Conservation (phyloP, 1,140 invertebrate species). For the Eumaeus atala region DNA sequence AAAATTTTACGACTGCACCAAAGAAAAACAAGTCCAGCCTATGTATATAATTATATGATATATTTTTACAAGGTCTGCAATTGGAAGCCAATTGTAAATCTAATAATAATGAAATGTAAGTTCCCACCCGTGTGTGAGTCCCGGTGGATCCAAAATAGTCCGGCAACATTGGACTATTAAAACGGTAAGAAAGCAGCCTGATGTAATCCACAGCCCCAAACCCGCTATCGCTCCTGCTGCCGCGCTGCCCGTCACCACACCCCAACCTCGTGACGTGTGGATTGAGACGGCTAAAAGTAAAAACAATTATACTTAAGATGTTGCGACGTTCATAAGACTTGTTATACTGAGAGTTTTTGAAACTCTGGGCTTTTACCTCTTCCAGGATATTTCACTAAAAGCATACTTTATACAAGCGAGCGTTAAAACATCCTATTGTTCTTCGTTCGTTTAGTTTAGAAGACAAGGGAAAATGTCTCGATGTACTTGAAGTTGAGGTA, state of each 20-base stretch:
- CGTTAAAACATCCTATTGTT: too few relatives aligned
- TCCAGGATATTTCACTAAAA: too few relatives aligned
- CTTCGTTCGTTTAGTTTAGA: too few relatives aligned
- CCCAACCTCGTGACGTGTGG: slow-evolving; percentile 53
- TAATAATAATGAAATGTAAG: slow-evolving; percentile 7
- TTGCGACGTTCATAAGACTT: slow-evolving; percentile 11
- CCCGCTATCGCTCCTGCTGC: slow-evolving; percentile 41
- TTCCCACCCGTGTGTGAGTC: slow-evolving; percentile 38
- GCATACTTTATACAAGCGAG: too few relatives aligned
- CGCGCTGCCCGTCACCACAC: slow-evolving; percentile 38
- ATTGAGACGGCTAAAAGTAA: slow-evolving; percentile 34
- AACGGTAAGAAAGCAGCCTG: slow-evolving; percentile 44
- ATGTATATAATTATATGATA: too few relatives aligned
- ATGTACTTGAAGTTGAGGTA: too few relatives aligned
- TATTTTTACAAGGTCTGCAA: too few relatives aligned
- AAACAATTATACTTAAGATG: slow-evolving; percentile 20
- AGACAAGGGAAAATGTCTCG: too few relatives aligned
- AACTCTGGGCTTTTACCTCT: not conserved
- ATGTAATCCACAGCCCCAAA: slow-evolving; percentile 43
- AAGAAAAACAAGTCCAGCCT: too few relatives aligned
- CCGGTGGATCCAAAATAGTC: slow-evolving; percentile 53
- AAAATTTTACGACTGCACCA: too few relatives aligned
- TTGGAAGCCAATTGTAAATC: too few relatives aligned
- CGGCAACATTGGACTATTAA: slow-evolving; percentile 54
- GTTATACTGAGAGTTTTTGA: not conserved